These are phyloP conservation scores for Lasioglossum leucozonium DNA, from an alignment of 2,888 invertebrate genomes.

Conservation along the genomic window DNA sequence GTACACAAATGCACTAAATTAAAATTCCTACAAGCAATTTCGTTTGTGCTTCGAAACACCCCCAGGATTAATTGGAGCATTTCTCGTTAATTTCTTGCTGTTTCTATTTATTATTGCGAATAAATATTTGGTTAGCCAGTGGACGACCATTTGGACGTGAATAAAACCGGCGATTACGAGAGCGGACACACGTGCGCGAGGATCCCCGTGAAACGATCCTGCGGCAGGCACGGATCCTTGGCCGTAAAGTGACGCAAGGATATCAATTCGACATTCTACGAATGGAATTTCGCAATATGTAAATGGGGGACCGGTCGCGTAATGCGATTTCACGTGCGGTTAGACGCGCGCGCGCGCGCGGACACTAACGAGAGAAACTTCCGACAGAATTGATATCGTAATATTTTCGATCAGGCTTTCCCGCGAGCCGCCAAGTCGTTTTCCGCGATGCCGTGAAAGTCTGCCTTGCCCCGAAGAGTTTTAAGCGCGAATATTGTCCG, in stretches of 20 bases:
- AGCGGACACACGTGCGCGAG: constrained; percentile 4
- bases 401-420: constrained; percentile 26
- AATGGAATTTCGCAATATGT: constrained; percentile 48
- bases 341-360: too few species aligned
- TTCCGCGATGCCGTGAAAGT: constrained; percentile 8
- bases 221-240: not conserved
- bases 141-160: not conserved
- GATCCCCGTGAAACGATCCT: constrained; percentile 30
- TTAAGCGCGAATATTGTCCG: not conserved
- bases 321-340: constrained; percentile 24
- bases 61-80: too few species aligned
- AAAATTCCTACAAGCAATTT: too few species aligned
- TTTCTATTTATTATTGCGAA: not conserved
- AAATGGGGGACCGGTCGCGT: constrained; percentile 35
- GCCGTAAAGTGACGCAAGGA: constrained; percentile 33
- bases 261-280: constrained; percentile 37
- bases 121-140: not conserved
- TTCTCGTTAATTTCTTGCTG: too few species aligned
- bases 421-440: constrained; percentile 8
- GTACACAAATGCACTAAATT: too few species aligned
- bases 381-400: constrained; percentile 32
- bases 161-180: not conserved
- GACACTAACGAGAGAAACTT: constrained; percentile 37
- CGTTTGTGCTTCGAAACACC: too few species aligned
- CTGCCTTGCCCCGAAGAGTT: not conserved